Percentiles rank a stretch among this genome's conserved stretches.
These are phyloP conservation scores for Anticlea derivata DNA, from an alignment of 2,888 invertebrate genomes.

Conservation along the genomic window DNA sequence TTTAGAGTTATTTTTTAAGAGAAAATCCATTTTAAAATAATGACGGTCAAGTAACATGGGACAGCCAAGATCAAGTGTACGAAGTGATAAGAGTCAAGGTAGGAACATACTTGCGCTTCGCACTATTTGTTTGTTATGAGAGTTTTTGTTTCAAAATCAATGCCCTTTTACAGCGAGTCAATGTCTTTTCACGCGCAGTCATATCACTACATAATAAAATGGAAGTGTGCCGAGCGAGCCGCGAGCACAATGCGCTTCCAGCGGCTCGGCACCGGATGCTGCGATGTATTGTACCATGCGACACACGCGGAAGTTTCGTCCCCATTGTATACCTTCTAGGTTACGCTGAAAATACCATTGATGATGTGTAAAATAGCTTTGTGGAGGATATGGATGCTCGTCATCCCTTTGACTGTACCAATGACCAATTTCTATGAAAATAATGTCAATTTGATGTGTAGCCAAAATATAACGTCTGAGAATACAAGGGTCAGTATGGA, in stretches of 20 bases:
- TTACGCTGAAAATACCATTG: slow-evolving; percentile 27
- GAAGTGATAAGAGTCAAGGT: no score
- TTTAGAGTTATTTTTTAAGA: no score
- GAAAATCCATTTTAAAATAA: no score
- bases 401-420: no score
- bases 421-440: no score
- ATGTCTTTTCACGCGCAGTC: slow-evolving; percentile 40
- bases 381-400: slow-evolving; percentile 3
- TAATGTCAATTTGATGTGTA: no score
- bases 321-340: slow-evolving; percentile 43
- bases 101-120: no score
- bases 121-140: no score
- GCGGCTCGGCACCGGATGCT: slow-evolving; percentile 47
- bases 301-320: slow-evolving; percentile 58
- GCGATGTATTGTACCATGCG: slow-evolving; percentile 58
- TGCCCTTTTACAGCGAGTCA: neutral
- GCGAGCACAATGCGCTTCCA: slow-evolving; percentile 66
- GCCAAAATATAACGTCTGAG: no score
- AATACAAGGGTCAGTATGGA: no score
- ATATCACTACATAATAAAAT: slow-evolving; percentile 38
- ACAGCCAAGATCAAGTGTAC: no score
- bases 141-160: neutral
- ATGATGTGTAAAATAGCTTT: slow-evolving; percentile 25
- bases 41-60: no score
- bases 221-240: slow-evolving; percentile 57